Percentiles rank a stretch among this genome's conserved stretches.
These are phyloP conservation scores for Eristalis tenax DNA, from an alignment of 2,888 invertebrate species.

Conservation along the genomic window DNA sequence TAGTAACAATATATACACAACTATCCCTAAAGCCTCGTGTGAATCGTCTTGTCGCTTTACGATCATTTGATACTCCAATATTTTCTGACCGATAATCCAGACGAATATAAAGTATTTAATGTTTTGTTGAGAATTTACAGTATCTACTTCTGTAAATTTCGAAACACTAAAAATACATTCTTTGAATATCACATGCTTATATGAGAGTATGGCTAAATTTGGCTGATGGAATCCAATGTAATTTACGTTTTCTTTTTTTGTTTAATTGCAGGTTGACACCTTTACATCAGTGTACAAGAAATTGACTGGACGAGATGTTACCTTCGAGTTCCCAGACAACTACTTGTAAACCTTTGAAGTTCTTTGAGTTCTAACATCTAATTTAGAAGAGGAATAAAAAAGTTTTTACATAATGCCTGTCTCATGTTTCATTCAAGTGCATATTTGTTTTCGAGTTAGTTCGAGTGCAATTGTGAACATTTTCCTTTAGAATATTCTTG, in stretches of 20 bases:
- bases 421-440: neutral
- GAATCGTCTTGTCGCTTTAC: constrained; percentile 61
- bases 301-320: constrained; percentile 98
- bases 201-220: neutral
- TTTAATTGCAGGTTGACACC: constrained; percentile 92
- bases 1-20: neutral
- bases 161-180: constrained; percentile 4
- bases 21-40: neutral
- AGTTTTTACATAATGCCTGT: constrained; percentile 45
- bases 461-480: neutral
- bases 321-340: constrained; percentile 99
- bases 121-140: constrained; percentile 2
- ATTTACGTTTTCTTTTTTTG: constrained; percentile 13
- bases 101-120: constrained; percentile 39
- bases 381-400: constrained; percentile 62
- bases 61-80: constrained; percentile 26
- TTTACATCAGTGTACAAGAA: constrained; percentile 99
- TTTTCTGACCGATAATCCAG: constrained; percentile 52
- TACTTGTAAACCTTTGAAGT: constrained; percentile 86
- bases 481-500: neutral
- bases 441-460: neutral
- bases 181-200: neutral
- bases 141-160: neutral
- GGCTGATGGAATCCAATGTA: neutral
- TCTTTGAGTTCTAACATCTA: constrained; percentile 46